These are phyloP conservation scores for Myripristis jacobus DNA, from an alignment of 2,797 vertebrate genomes.

Conservation along the genomic window DNA sequence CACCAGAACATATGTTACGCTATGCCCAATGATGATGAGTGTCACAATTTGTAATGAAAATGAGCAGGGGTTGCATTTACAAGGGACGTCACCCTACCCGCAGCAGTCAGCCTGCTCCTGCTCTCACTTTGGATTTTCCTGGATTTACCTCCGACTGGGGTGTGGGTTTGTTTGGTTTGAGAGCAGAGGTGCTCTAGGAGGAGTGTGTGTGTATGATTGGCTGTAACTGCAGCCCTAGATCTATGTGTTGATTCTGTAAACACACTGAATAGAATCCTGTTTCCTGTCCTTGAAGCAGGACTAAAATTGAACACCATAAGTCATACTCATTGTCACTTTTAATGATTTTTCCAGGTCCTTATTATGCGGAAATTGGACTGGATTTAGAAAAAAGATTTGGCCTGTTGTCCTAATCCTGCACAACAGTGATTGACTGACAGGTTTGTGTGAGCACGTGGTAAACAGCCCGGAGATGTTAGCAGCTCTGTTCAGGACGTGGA, in stretches of 20 bases:
- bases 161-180: slow-evolving; percentile 47
- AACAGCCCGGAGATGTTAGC: slow-evolving; percentile 44
- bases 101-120: not conserved
- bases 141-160: slow-evolving; percentile 18
- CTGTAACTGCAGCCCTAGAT: slow-evolving; percentile 23
- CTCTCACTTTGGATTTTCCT: slow-evolving; percentile 3
- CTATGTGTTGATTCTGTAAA: slow-evolving; percentile 49
- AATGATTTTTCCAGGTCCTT: slow-evolving; percentile 2
- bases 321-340: not conserved
- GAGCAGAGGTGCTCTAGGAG: not conserved
- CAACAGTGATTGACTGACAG: slow-evolving; percentile 18
- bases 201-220: slow-evolving; percentile 27
- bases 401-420: not conserved
- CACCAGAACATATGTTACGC: not conserved
- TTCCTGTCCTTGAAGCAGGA: slow-evolving; percentile 13
- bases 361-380: not conserved
- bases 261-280: slow-evolving; percentile 27
- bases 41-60: not conserved
- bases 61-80: not conserved
- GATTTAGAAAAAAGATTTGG: not conserved
- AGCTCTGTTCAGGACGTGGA: slow-evolving; percentile 14
- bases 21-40: slow-evolving; percentile 2
- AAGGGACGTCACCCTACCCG: not conserved
- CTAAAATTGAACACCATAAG: not conserved
- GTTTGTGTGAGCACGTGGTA: slow-evolving; percentile 50